Evolutionary conservation across 2,888 invertebrate genomes (phyloP), one percentile per base, ranked within the genome.

Genomic region (Caenorhabditis sp.): DNA sequence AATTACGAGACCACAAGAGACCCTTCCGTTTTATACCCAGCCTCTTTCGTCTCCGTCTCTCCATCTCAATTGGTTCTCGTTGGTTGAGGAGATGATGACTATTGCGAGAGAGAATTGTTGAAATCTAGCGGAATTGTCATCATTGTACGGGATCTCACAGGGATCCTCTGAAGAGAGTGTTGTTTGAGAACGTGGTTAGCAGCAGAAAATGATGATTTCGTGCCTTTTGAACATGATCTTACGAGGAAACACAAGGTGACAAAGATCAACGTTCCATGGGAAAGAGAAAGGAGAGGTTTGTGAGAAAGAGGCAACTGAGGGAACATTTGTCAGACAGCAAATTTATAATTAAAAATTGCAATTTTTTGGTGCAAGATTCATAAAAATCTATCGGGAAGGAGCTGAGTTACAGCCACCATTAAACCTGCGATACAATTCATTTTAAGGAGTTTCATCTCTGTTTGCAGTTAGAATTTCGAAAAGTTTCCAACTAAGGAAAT

Each of bases 1-100:
- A 14, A 54, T 26, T 54, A 47, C 3, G 38, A 22, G 31, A 44
- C 22, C 44, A 41, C 61, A 22, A 44, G 28, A 44, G 22, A 8
- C 26, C 2, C 22, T 26, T 63, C 44, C 44, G 26, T 63, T 63
- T 16, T 61, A 63, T 63, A 63, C 63, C 14, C 16, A 26, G 44
- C 26, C 24, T 26, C 19, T 38, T 8, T 24, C n/a, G 63, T n/a
- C 63, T 63, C 26, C 63, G 61, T 61, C 44, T 63, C 47, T 44
- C 44, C 26, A 10, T 63, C 26, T 31, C 31, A n/a, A 31, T 12
- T 58, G n/a, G 14, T 63, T 35, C 28, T 44, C 24, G 26, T 47
- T 63, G 63, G 63, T 38, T 24, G 35, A 54, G 19, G 54, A 24
- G 24, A 54, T 54, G 54, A 54, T 54, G 54, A 54, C 54, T 54